Evolutionary conservation across 1,140 invertebrate genomes (phyloP).

Genomic region (Micrasema longulum): DNA sequence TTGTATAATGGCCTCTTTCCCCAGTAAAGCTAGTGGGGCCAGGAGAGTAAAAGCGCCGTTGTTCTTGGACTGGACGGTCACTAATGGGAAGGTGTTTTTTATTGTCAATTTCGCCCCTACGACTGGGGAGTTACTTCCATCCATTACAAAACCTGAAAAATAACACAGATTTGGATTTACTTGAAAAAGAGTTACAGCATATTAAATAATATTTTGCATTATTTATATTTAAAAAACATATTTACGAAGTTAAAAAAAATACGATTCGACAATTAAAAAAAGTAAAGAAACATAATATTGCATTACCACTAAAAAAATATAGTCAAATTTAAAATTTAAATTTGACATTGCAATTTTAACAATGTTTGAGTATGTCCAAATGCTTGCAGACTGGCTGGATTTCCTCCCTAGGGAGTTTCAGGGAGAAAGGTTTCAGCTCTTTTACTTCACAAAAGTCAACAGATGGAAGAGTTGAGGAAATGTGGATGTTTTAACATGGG

Average conservation of each 20-base stretch:
- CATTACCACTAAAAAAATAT: too few relatives aligned
- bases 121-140: conserved; percentile 71
- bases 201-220: background rate
- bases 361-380: too few relatives aligned
- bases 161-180: conserved; percentile 50
- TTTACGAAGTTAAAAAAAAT: background rate
- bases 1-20: conserved; percentile 15
- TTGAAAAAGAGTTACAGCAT: background rate
- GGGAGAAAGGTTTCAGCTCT: too few relatives aligned
- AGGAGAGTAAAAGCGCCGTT: conserved; percentile 72
- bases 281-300: too few relatives aligned
- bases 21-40: conserved; percentile 58
- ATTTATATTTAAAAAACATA: background rate
- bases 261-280: too few relatives aligned
- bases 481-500: too few relatives aligned
- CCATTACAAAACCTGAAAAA: conserved; percentile 70
- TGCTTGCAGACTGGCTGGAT: too few relatives aligned
- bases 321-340: too few relatives aligned
- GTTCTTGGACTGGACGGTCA: conserved; percentile 58
- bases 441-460: too few relatives aligned
- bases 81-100: conserved; percentile 10
- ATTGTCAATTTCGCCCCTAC: conserved; percentile 69
- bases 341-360: too few relatives aligned
- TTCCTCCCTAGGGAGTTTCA: too few relatives aligned
- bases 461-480: too few relatives aligned